Evolutionary conservation across 2,113 vertebrate species (phyloP).

Genomic region (Dicerorhinus sumatrensis): DNA sequence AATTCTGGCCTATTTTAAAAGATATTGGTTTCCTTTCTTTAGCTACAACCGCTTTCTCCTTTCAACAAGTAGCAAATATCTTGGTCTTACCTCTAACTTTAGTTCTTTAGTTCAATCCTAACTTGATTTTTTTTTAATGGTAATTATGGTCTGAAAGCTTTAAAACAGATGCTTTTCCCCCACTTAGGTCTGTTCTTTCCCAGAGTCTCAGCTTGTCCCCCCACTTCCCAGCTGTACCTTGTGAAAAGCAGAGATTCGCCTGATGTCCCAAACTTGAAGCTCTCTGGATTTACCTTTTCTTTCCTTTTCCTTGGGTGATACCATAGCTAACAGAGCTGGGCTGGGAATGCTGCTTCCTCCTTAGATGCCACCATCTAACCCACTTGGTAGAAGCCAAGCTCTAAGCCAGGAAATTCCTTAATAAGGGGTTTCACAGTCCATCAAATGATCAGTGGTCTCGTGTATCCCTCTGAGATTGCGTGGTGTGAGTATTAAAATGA

Average conservation of each 20-base stretch:
- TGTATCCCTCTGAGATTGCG: background rate
- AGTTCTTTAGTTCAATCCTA: background rate
- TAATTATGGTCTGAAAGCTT: background rate
- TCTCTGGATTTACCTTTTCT: background rate
- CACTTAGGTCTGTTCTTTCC: background rate
- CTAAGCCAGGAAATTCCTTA: background rate
- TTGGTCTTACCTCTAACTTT: background rate
- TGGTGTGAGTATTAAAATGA: background rate
- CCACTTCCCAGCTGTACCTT: background rate
- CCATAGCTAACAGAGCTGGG: background rate
- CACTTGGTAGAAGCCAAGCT: background rate
- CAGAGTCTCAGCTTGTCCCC: background rate
- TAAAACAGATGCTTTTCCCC: background rate
- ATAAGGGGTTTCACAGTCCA: background rate
- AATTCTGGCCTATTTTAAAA: constrained; percentile 55
- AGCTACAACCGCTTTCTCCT: constrained; percentile 24
- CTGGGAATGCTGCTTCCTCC: background rate
- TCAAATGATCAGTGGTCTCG: background rate
- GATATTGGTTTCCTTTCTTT: constrained; percentile 49
- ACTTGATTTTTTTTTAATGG: background rate
- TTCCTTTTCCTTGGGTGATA: background rate
- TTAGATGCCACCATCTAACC: background rate
- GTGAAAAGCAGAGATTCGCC: background rate
- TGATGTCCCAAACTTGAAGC: background rate
- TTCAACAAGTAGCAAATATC: background rate